phyloP scores from a whole-genome alignment of 92 coral and sea anemone species.

The Diadumene lineata region DNA sequence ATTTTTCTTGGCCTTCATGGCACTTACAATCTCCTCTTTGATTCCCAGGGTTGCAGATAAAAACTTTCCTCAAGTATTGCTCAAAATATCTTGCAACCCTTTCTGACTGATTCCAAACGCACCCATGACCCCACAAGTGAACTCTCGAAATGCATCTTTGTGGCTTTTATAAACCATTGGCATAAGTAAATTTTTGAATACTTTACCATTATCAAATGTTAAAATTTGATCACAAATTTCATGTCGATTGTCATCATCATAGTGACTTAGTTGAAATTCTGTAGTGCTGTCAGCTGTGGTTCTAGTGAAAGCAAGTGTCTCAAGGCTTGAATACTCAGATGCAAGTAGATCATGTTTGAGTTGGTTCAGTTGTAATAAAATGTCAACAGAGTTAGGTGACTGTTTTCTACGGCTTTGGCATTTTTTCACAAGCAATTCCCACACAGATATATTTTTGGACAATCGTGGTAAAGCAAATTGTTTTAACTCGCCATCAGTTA shows the following conservation, averaged over 20 bases:
- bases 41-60: neutral
- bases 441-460: neutral
- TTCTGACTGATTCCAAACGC: slow-evolving; percentile 16
- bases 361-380: neutral
- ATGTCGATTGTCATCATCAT: neutral
- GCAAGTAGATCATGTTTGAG: neutral
- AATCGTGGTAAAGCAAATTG: neutral
- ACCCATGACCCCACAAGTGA: neutral
- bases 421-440: neutral
- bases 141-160: neutral
- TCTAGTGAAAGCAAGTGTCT: neutral
- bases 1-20: slow-evolving; percentile 19
- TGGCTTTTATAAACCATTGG: neutral
- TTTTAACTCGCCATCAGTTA: neutral
- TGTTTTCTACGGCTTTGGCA: neutral
- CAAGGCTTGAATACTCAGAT: neutral
- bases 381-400: neutral
- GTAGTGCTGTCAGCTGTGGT: neutral
- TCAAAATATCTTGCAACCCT: neutral
- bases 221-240: neutral
- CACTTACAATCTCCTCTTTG: neutral
- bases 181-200: neutral
- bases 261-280: neutral
- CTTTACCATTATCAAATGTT: neutral
- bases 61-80: neutral